A percentile compares a stretch with the other conserved stretches of the same genome.
Conservation (phyloP, 2,888 invertebrate genomes). For the Lepeophtheirus nordmannii region DNA sequence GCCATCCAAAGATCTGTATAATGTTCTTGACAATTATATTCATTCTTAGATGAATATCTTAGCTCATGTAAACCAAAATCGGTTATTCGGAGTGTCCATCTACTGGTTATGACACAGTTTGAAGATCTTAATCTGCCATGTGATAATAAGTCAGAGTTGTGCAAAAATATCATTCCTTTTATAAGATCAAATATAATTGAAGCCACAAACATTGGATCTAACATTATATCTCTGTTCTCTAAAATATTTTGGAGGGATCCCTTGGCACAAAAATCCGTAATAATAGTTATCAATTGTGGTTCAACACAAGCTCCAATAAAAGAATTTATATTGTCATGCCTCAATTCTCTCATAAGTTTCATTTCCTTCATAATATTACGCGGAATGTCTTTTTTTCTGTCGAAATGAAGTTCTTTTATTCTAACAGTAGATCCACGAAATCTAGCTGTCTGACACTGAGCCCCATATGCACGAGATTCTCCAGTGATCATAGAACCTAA, state of each 20-base stretch:
- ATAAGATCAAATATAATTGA: conserved; percentile 74
- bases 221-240: conserved; percentile 74
- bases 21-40: conserved; percentile 6
- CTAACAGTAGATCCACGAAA: conserved; percentile 71
- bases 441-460: conserved; percentile 46
- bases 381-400: conserved; percentile 17
- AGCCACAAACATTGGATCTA: conserved; percentile 79
- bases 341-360: conserved; percentile 69
- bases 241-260: conserved; percentile 80
- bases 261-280: conserved; percentile 63
- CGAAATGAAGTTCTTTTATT: conserved; percentile 53
- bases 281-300: conserved; percentile 53
- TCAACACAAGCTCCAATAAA: conserved; percentile 72
- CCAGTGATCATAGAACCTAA: conserved; percentile 8
- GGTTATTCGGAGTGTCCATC: conserved; percentile 40
- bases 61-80: conserved; percentile 74
- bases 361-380: conserved; percentile 83
- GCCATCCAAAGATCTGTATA: conserved; percentile 46
- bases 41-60: conserved; percentile 20
- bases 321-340: conserved; percentile 66
- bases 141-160: conserved; percentile 58
- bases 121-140: conserved; percentile 72
- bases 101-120: conserved; percentile 67
- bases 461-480: neutral
- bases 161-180: conserved; percentile 65